Conservation (phyloP, 2,797 vertebrate species). For the Thaleichthys pacificus region DNA sequence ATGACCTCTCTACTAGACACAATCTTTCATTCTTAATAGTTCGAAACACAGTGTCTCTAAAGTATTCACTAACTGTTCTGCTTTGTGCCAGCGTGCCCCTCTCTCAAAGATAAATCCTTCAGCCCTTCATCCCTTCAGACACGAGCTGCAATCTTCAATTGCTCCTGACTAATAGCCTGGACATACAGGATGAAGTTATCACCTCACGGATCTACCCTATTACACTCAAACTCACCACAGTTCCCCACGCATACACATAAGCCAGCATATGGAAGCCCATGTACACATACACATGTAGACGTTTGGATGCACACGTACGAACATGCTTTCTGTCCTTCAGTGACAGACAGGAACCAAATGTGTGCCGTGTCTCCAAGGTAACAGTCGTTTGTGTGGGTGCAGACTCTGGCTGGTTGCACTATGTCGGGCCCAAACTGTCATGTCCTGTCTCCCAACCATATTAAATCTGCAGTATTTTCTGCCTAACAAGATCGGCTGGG, state of each 20-base stretch:
- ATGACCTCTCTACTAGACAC: slow-evolving; percentile 51
- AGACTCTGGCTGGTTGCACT: neutral
- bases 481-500: neutral
- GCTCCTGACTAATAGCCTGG: slow-evolving; percentile 27
- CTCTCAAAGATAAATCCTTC: slow-evolving; percentile 38
- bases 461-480: too few relatives aligned
- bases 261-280: neutral
- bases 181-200: neutral
- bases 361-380: neutral
- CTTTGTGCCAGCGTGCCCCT: slow-evolving; percentile 27
- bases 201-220: neutral
- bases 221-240: neutral
- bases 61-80: slow-evolving; percentile 32
- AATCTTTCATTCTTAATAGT: slow-evolving; percentile 50
- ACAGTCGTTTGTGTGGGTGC: neutral
- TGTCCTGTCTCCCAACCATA: neutral
- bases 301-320: neutral
- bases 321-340: slow-evolving; percentile 10
- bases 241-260: neutral
- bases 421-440: neutral
- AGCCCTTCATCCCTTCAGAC: slow-evolving; percentile 6
- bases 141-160: slow-evolving; percentile 14
- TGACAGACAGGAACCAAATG: neutral
- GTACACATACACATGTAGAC: neutral
- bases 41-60: slow-evolving; percentile 23